Evolutionary conservation across 2,888 invertebrate genomes (phyloP).

Genomic region (Liopterus haemorrhoidalis): DNA sequence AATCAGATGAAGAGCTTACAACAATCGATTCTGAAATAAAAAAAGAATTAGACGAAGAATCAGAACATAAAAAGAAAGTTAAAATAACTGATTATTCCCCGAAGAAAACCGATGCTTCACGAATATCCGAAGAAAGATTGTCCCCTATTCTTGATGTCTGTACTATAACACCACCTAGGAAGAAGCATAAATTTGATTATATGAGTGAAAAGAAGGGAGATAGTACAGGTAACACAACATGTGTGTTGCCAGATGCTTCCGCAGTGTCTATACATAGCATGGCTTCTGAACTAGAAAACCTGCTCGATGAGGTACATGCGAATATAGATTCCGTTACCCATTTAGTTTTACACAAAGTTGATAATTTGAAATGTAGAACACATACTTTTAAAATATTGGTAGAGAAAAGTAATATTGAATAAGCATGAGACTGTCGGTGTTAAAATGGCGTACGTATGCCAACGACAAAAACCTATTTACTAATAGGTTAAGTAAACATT

Average conservation of each 20-base stretch:
- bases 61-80: slow-evolving; percentile 11
- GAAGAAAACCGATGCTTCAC: slow-evolving; percentile 20
- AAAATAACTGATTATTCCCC: slow-evolving; percentile 25
- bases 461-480: no score
- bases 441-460: no score
- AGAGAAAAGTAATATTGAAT: slow-evolving; percentile 14
- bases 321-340: slow-evolving; percentile 29
- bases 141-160: slow-evolving; percentile 45
- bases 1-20: not conserved
- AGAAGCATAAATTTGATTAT: slow-evolving; percentile 42
- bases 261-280: slow-evolving; percentile 48
- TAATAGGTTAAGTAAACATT: no score
- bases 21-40: no score
- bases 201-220: slow-evolving; percentile 19
- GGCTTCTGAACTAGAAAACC: slow-evolving; percentile 48
- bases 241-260: slow-evolving; percentile 45
- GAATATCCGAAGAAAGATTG: slow-evolving; percentile 38
- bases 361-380: slow-evolving; percentile 20
- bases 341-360: slow-evolving; percentile 27
- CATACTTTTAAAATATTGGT: slow-evolving; percentile 15
- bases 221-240: slow-evolving; percentile 43
- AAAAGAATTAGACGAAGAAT: not conserved
- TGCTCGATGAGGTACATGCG: slow-evolving; percentile 44
- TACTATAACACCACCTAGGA: slow-evolving; percentile 43
- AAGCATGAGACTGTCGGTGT: no score